Evolutionary conservation across 2,797 vertebrate genomes (phyloP), one percentile per base, ranked within the genome.

Genomic region (Tamandua tetradactyla): DNA sequence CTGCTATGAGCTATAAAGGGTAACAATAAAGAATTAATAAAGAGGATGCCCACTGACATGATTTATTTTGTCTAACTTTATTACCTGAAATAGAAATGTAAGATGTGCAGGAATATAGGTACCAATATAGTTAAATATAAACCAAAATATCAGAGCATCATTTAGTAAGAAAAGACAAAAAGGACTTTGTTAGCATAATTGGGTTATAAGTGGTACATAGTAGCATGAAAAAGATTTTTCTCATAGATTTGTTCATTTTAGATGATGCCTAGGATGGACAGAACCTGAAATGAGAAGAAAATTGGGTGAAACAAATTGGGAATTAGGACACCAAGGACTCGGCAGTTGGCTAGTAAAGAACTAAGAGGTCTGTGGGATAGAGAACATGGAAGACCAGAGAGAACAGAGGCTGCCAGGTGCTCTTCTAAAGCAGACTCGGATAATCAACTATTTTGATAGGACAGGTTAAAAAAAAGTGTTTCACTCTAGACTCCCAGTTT

Each of bases 1-100:
- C 25, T 66, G 4, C 88, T 72, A 69, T 74, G 7, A 89, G 13
- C 27, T 59, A 7, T 47, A 87, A 94, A 87, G n/a, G 55, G 71
- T 74, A 86, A 71, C n/a, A 92, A 55, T 40, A 68, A 59, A 44
- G 75, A 68, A 11, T 32, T 82, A 66, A 87, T 76, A 68, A 72
- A 59, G 30, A 72, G 52, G 3, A 57, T 74, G 83, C 32, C 80
- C 37, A 75, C 40, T 83, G 52, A 88, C 47, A 87, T 44, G 44
- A 57, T 75, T 94, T 83, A 44, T 72, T 81, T 81, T 52, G 15
- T 62, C 37, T 76, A 68, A 82, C n/a, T 86, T 94, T 78, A 68
- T 85, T 84, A 79, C 74, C 59, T 85, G 18, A 91, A 94, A 66
- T 64, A 17, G 30, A 64, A 64, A 55, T 55, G 20, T 64, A 79